phyloP scores from a whole-genome alignment of 2,113 vertebrate species.

The Muscicapa adusta region DNA sequence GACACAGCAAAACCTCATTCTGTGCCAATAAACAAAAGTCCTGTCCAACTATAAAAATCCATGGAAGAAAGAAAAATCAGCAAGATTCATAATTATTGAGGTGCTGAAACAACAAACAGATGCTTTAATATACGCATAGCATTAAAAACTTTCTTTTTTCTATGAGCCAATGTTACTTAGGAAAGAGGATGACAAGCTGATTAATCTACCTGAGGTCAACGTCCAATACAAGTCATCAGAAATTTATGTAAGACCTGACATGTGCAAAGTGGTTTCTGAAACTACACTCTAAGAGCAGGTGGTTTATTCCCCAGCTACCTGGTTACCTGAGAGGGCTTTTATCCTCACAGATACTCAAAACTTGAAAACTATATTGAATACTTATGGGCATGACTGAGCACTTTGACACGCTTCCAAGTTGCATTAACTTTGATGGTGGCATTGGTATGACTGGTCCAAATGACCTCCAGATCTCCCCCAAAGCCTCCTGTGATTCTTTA shows the following conservation, averaged over 20 bases:
- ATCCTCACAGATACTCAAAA: background rate
- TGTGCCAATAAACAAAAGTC: background rate
- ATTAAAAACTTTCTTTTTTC: background rate
- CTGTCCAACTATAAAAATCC: background rate
- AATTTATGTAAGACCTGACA: background rate
- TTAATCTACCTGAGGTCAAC: background rate
- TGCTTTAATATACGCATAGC: background rate
- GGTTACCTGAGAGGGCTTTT: background rate
- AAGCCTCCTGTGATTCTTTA: background rate
- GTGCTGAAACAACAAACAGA: background rate
- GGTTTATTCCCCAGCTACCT: background rate
- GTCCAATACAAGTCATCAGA: background rate
- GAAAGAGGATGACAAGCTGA: background rate
- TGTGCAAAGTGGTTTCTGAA: background rate
- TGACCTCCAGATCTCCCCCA: background rate
- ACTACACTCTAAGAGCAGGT: background rate
- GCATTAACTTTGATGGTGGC: background rate
- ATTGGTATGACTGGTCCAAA: background rate
- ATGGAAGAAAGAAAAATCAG: background rate
- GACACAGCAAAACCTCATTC: background rate
- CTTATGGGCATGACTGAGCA: background rate
- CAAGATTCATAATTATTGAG: background rate
- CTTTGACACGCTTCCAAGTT: background rate
- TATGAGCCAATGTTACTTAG: background rate
- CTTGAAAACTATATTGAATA: too few relatives aligned